Conservation (phyloP, 2,888 invertebrate genomes). For the Cantharis lateralis region DNA sequence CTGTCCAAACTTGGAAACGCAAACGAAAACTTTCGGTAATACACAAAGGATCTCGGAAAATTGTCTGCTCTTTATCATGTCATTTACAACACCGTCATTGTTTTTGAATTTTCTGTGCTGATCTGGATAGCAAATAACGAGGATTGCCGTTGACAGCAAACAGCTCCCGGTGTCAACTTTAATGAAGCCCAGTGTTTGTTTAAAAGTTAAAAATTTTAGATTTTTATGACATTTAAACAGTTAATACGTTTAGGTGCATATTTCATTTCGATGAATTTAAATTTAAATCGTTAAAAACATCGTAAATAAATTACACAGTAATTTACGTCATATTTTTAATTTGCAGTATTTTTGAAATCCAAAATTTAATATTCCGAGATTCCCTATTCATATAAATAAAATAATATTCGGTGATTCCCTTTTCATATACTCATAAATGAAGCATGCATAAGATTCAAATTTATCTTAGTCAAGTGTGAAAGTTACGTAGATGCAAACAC, state of each 20-base stretch:
- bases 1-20: not conserved
- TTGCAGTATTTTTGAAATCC: no score
- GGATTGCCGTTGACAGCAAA: slow-evolving; percentile 27
- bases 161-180: slow-evolving; percentile 22
- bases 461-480: no score
- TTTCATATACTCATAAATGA: no score
- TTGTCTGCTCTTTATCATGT: slow-evolving; percentile 3
- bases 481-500: no score
- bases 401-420: no score
- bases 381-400: no score
- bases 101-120: slow-evolving; percentile 18
- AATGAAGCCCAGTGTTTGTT: slow-evolving; percentile 23
- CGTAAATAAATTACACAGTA: no score
- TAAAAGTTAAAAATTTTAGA: slow-evolving; percentile 14
- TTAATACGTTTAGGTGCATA: not conserved
- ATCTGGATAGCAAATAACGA: slow-evolving; percentile 16
- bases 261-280: no score
- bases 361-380: no score
- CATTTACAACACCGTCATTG: slow-evolving; percentile 3
- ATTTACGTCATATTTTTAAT: no score
- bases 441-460: no score
- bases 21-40: not conserved
- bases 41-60: slow-evolving; percentile 7
- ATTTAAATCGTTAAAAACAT: no score
- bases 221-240: not conserved